phyloP scores from a whole-genome alignment of 1,140 invertebrate species.

The Bombyx mori region ASM3026992v2 NC_085118.1:8441001-8441500 shows the following conservation, averaged over 20 bases:
- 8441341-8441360: slow-evolving; percentile 1
- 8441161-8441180: slow-evolving; percentile 34
- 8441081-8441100: no score
- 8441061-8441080: no score
- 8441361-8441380: no score
- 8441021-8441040: no score
- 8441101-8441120: no score
- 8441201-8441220: slow-evolving; percentile 63
- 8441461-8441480: slow-evolving; percentile 36
- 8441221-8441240: slow-evolving; percentile 43
- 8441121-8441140: no score
- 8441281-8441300: no score
- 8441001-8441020: no score
- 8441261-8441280: no score
- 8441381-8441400: slow-evolving; percentile 41
- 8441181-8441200: slow-evolving; percentile 42
- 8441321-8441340: neutral
- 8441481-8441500: slow-evolving; percentile 45
- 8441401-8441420: slow-evolving; percentile 55
- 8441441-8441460: slow-evolving; percentile 59
- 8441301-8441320: slow-evolving; percentile 17
- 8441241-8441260: neutral
- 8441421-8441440: slow-evolving; percentile 65
- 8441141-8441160: neutral
- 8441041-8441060: no score